phyloP scores from a whole-genome alignment of 2,113 vertebrate species.

The Rhinoderma darwinii region DNA sequence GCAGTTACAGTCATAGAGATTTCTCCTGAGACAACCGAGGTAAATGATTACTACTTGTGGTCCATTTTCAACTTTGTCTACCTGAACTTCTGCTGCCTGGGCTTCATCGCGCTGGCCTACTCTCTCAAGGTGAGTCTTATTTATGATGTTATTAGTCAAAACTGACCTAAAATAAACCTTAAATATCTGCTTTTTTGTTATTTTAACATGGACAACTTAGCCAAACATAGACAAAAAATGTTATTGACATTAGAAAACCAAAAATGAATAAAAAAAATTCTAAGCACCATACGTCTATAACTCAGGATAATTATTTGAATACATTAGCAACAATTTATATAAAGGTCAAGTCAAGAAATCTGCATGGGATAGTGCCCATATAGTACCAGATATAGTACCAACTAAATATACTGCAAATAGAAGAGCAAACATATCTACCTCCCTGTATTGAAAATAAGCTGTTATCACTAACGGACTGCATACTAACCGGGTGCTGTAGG shows the following conservation, averaged over 20 bases:
- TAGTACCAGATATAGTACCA: no score
- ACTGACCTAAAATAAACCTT: background rate
- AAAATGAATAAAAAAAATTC: background rate
- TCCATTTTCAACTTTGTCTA: slow-evolving; percentile 87
- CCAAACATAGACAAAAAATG: background rate
- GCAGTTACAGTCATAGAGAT: slow-evolving; percentile 77
- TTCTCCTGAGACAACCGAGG: slow-evolving; percentile 76
- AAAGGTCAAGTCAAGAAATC: no score
- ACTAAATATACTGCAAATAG: no score
- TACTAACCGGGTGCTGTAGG: no score
- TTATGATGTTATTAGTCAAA: background rate
- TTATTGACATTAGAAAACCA: no score
- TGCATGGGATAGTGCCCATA: no score
- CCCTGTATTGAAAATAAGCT: no score
- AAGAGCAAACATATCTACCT: no score
- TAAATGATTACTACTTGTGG: slow-evolving; percentile 83
- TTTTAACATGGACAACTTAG: background rate
- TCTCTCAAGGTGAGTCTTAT: slow-evolving; percentile 76
- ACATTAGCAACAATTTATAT: no score
- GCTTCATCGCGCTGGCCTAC: slow-evolving; percentile 82
- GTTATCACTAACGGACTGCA: no score
- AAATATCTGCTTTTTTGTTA: no score
- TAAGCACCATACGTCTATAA: background rate
- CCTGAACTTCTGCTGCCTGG: slow-evolving; percentile 85
- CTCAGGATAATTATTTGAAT: no score